Conservation (phyloP, 2,797 vertebrate genomes). For the Amblyraja radiata region DNA sequence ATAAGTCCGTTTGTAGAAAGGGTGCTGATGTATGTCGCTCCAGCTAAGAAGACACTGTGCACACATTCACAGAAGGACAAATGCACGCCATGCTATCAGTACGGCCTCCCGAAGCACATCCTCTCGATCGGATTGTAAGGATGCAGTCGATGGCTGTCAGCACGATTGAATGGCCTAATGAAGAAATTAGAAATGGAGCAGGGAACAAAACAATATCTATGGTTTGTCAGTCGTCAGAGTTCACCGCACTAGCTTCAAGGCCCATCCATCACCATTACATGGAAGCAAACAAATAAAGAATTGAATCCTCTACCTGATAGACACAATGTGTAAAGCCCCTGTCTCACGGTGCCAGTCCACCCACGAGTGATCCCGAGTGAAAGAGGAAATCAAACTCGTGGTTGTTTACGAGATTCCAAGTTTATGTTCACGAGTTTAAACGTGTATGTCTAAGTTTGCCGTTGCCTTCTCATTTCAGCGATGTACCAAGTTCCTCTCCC, state of each 20-base stretch:
- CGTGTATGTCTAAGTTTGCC: too few species aligned
- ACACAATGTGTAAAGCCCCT: too few species aligned
- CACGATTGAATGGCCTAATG: slow-evolving; percentile 42
- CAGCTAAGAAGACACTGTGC: background rate
- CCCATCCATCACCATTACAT: background rate
- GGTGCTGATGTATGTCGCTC: background rate
- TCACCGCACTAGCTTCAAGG: background rate
- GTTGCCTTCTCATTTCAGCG: too few species aligned
- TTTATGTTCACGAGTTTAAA: too few species aligned
- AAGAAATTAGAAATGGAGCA: slow-evolving; percentile 41
- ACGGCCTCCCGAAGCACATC: slow-evolving; percentile 16
- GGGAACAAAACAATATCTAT: background rate
- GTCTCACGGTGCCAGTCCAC: too few species aligned
- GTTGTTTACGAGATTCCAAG: too few species aligned
- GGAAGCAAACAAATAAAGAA: background rate
- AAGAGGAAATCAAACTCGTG: too few species aligned
- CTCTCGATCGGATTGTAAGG: slow-evolving; percentile 17
- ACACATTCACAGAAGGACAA: slow-evolving; percentile 16
- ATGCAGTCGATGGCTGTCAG: slow-evolving; percentile 43
- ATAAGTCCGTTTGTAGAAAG: background rate
- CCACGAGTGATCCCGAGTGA: too few species aligned
- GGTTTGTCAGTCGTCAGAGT: background rate
- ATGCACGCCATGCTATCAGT: slow-evolving; percentile 38
- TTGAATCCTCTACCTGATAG: background rate
- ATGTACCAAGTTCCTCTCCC: too few species aligned